phyloP scores from a whole-genome alignment of 1,140 invertebrate species.

The Schlechtendalia chinensis region DNA sequence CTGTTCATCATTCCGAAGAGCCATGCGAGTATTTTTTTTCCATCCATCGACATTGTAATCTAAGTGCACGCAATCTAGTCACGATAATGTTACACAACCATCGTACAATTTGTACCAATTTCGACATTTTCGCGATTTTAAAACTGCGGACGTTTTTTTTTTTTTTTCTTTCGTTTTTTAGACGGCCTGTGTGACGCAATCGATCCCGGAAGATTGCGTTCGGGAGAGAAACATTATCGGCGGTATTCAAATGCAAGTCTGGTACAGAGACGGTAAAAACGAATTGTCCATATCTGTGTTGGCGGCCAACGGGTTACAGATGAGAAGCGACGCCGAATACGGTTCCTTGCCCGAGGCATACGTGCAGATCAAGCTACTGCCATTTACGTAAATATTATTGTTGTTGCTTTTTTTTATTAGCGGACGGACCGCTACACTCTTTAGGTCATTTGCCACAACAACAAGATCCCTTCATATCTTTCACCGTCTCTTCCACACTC shows the following conservation, averaged over 20 bases:
- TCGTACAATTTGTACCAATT: slow-evolving; percentile 10
- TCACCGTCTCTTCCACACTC: too few species aligned
- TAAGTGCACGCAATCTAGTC: background rate
- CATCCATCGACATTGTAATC: background rate
- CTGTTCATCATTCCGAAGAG: background rate
- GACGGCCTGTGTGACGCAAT: background rate
- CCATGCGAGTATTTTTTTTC: background rate
- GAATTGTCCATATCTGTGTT: slow-evolving; percentile 79
- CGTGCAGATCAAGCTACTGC: slow-evolving; percentile 74
- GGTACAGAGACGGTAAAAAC: slow-evolving; percentile 77
- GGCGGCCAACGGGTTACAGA: slow-evolving; percentile 76
- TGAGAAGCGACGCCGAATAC: slow-evolving; percentile 71
- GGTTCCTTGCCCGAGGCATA: slow-evolving; percentile 77
- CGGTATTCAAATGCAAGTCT: slow-evolving; percentile 79
- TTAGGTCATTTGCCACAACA: too few species aligned
- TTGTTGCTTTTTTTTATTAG: too few species aligned
- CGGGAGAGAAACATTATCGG: slow-evolving; percentile 72
- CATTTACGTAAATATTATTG: slow-evolving; percentile 67
- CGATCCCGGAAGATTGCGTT: slow-evolving; percentile 67
- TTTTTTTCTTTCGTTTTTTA: background rate
- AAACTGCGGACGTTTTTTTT: background rate
- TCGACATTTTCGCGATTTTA: background rate
- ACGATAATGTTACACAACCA: background rate
- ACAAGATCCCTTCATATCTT: too few species aligned
- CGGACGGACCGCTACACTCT: too few species aligned